phyloP scores from a whole-genome alignment of 2,113 vertebrate species.

The Tragelaphus imberbis region DNA sequence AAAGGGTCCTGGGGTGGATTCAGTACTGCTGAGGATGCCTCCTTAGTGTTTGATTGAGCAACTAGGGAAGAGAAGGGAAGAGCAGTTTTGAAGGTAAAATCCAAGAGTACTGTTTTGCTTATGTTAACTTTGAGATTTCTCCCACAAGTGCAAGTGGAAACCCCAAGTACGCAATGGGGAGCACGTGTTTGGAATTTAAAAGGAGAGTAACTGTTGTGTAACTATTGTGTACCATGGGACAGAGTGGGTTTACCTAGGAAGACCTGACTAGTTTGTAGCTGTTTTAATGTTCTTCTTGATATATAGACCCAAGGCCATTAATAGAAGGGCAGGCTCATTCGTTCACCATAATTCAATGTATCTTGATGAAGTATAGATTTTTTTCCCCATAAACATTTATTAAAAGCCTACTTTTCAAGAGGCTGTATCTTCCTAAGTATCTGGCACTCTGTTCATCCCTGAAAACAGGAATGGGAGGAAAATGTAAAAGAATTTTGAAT shows the following conservation, averaged over 20 bases:
- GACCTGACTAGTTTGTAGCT: not conserved
- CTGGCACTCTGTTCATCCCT: not conserved
- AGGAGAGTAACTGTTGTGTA: not conserved
- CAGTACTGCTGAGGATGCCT: not conserved
- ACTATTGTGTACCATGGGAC: not conserved
- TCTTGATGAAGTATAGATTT: not conserved
- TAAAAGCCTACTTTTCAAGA: slow-evolving; percentile 1
- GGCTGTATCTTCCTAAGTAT: not conserved
- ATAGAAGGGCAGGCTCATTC: not conserved
- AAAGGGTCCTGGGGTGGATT: not conserved
- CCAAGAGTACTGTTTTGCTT: not conserved
- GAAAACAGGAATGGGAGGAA: not conserved
- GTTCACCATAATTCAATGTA: not conserved
- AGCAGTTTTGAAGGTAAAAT: not conserved
- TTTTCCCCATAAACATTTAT: not conserved
- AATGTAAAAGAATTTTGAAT: not conserved
- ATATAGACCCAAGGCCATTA: not conserved
- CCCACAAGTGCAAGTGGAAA: not conserved
- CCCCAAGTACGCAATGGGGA: not conserved
- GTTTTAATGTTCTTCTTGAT: not conserved
- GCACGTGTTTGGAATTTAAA: not conserved
- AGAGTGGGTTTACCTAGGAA: not conserved
- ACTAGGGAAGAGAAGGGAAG: not conserved
- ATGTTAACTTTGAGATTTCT: not conserved
- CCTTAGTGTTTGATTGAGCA: not conserved